Evolutionary conservation across 2,113 vertebrate genomes (phyloP).

Genomic region (Cercopithecus mona): DNA sequence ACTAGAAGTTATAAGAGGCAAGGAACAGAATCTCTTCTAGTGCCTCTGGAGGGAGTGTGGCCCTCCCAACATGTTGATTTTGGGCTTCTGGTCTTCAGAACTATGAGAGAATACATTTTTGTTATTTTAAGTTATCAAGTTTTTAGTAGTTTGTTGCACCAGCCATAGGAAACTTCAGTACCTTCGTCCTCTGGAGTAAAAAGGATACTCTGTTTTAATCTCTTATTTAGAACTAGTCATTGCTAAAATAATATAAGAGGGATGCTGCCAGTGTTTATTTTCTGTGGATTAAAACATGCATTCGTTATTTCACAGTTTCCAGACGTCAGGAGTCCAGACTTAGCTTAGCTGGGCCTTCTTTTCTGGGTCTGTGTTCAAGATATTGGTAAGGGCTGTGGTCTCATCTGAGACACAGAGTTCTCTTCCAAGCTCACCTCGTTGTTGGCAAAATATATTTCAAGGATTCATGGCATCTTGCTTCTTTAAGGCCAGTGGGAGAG

Average conservation of each 20-base stretch:
- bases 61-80: background rate
- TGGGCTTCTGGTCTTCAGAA: background rate
- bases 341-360: background rate
- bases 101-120: constrained; percentile 1
- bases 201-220: background rate
- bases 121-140: constrained; percentile 5
- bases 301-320: background rate
- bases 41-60: background rate
- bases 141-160: constrained; percentile 1
- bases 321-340: background rate
- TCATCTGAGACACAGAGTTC: background rate
- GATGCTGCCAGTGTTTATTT: constrained; percentile 23
- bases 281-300: constrained; percentile 23
- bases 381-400: background rate
- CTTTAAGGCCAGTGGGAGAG: background rate
- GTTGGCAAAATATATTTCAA: constrained; percentile 22
- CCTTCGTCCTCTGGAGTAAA: background rate
- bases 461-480: background rate
- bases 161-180: background rate
- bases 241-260: constrained; percentile 8
- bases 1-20: background rate
- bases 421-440: background rate
- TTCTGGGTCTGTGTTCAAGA: background rate
- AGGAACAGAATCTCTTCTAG: background rate
- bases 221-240: constrained; percentile 30